Evolutionary conservation across 2,113 vertebrate species (phyloP).

Genomic region (Catharus bicknelli): DNA sequence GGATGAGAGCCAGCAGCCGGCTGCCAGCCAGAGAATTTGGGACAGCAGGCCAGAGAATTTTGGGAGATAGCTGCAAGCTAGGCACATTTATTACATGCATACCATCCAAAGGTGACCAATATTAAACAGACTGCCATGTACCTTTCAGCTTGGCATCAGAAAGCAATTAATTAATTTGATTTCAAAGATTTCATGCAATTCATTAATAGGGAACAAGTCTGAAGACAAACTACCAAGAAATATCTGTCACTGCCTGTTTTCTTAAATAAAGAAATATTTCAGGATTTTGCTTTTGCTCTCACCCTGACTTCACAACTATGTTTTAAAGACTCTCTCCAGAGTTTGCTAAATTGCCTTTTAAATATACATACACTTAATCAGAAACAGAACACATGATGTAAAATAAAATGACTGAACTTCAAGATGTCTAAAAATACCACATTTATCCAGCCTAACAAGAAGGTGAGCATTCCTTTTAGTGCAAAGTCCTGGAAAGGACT

Average conservation of each 20-base stretch:
- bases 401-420: background rate
- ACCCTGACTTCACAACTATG: background rate
- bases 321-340: background rate
- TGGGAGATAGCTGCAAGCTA: background rate
- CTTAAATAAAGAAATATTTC: background rate
- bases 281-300: background rate
- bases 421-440: slow-evolving; percentile 42
- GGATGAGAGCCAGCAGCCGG: background rate
- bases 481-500: background rate
- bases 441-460: slow-evolving; percentile 31
- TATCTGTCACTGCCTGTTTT: background rate
- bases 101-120: background rate
- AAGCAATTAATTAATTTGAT: slow-evolving; percentile 3
- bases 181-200: background rate
- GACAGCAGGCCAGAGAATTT: background rate
- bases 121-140: background rate
- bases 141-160: slow-evolving; percentile 1
- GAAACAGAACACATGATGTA: background rate
- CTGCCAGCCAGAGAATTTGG: background rate
- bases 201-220: background rate
- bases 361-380: background rate
- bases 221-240: background rate
- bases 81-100: background rate
- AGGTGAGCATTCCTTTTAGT: background rate
- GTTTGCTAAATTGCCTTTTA: background rate